A percentile compares a stretch with the other conserved stretches of the same genome.
Evolutionary conservation across 1,140 invertebrate species (phyloP).

Genomic region (Coptotermes formosanus): DNA sequence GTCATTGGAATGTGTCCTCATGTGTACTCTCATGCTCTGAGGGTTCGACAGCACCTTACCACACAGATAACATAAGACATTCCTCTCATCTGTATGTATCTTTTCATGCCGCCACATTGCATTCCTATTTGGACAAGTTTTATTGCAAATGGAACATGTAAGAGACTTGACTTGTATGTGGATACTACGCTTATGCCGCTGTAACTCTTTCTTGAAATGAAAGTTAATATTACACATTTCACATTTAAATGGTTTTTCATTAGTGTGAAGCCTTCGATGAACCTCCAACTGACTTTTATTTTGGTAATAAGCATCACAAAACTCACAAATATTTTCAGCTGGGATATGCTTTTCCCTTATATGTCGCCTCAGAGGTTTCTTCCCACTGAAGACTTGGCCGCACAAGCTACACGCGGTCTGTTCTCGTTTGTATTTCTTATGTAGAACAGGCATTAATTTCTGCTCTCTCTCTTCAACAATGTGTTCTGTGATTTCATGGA

Average conservation of each 20-base stretch:
- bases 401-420: constrained; percentile 3
- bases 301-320: constrained; percentile 29
- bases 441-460: neutral
- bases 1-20: constrained; percentile 31
- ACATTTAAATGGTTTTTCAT: constrained; percentile 32
- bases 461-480: neutral
- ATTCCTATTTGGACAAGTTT: constrained; percentile 23
- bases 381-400: constrained; percentile 23
- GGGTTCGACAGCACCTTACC: constrained; percentile 32
- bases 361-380: constrained; percentile 26
- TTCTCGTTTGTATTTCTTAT: constrained; percentile 25
- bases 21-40: constrained; percentile 28
- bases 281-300: constrained; percentile 22
- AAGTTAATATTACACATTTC: constrained; percentile 18
- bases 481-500: constrained; percentile 32
- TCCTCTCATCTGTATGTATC: constrained; percentile 29
- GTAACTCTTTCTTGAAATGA: constrained; percentile 29
- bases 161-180: constrained; percentile 24
- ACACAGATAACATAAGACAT: constrained; percentile 30
- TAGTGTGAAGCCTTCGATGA: constrained; percentile 28
- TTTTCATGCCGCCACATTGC: constrained; percentile 31
- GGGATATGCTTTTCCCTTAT: constrained; percentile 22
- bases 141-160: constrained; percentile 24
- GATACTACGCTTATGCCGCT: constrained; percentile 12
- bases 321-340: constrained; percentile 31